Conservation (phyloP, 2,113 vertebrate species). For the Poicephalus gulielmi region DNA sequence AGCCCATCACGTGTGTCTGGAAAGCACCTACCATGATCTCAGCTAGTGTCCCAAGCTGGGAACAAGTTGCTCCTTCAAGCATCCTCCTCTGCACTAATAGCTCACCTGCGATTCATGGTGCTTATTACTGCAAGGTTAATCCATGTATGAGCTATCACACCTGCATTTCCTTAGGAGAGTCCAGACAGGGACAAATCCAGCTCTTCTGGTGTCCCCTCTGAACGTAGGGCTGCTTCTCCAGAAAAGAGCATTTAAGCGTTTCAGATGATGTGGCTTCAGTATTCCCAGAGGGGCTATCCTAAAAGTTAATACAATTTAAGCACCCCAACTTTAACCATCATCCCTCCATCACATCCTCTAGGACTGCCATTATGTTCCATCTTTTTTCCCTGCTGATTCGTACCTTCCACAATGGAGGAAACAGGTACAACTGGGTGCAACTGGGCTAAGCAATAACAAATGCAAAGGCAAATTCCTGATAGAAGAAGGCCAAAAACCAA, state of each 20-base stretch:
- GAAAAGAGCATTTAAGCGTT: neutral
- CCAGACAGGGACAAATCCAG: neutral
- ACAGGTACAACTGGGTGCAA: neutral
- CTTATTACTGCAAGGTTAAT: neutral
- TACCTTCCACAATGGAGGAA: neutral
- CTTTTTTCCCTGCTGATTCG: neutral
- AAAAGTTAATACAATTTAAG: neutral
- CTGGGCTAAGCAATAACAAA: neutral
- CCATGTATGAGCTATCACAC: neutral
- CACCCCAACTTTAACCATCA: neutral
- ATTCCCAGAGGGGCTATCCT: neutral
- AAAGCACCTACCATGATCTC: neutral
- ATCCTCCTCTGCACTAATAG: neutral
- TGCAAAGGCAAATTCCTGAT: neutral
- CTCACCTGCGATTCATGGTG: neutral
- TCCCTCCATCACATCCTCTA: neutral
- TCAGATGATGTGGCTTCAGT: accelerated
- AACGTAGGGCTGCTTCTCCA: neutral
- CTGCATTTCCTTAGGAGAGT: neutral
- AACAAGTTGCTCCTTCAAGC: neutral
- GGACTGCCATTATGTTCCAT: neutral
- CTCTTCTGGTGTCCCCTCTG: neutral
- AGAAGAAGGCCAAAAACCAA: neutral
- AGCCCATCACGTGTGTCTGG: accelerated
- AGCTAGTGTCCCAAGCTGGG: neutral